Evolutionary conservation across 2,113 vertebrate genomes (phyloP).

Genomic region (Ascaphus truei): DNA sequence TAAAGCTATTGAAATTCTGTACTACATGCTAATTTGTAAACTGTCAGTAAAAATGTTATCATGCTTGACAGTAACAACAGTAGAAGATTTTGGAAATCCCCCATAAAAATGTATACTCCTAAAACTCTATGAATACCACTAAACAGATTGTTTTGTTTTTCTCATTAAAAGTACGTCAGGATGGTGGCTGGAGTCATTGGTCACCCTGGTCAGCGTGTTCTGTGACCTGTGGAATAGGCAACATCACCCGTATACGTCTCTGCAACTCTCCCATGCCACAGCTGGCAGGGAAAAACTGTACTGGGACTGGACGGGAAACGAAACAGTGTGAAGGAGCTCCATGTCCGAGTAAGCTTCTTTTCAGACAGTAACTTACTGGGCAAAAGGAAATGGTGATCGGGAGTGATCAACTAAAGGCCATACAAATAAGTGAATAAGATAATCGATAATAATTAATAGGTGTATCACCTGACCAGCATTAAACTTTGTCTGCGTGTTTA

Average conservation of each 20-base stretch:
- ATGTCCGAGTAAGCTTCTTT: slow-evolving; percentile 74
- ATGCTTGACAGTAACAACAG: no score
- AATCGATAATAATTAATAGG: no score
- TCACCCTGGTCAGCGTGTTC: slow-evolving; percentile 96
- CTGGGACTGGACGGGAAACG: slow-evolving; percentile 86
- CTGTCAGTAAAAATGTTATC: no score
- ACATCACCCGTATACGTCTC: slow-evolving; percentile 90
- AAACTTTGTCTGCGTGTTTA: not conserved
- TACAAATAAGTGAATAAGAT: no score
- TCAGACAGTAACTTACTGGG: no score
- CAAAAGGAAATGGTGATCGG: no score
- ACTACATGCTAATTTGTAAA: no score
- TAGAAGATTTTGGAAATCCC: no score
- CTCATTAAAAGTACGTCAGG: slow-evolving; percentile 75
- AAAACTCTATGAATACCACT: no score
- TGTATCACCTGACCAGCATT: accelerated
- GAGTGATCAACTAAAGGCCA: no score
- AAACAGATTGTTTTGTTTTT: not conserved
- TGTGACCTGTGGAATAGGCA: slow-evolving; percentile 84
- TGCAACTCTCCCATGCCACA: slow-evolving; percentile 94
- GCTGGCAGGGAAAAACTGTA: slow-evolving; percentile 85
- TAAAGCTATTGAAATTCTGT: no score
- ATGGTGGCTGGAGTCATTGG: slow-evolving; percentile 96
- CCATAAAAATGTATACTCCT: no score
- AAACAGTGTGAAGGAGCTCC: slow-evolving; percentile 79